These are phyloP conservation scores for Gymnosoma rotundatum DNA, from an alignment of 2,888 invertebrate species.

Conservation along the genomic window DNA sequence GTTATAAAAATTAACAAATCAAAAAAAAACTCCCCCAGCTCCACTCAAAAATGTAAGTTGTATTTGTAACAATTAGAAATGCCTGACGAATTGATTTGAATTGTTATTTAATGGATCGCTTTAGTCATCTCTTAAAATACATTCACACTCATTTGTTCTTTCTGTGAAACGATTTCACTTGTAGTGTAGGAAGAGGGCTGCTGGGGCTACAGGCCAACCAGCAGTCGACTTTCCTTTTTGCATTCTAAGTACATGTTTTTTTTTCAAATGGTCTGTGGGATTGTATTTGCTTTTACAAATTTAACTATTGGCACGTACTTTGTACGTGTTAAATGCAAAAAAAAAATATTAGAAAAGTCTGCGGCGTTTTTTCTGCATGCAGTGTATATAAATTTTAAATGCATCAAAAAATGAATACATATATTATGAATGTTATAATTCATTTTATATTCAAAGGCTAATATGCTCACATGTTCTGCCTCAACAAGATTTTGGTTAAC, in stretches of 20 bases:
- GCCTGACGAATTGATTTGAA: slow-evolving; percentile 37
- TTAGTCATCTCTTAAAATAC: slow-evolving; percentile 33
- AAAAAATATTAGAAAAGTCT: slow-evolving; percentile 44
- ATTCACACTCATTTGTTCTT: background rate
- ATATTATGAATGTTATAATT: background rate
- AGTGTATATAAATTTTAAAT: slow-evolving; percentile 19
- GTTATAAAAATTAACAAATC: background rate
- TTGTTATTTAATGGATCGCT: slow-evolving; percentile 53
- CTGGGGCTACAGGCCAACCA: slow-evolving; percentile 3
- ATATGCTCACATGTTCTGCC: slow-evolving; percentile 21
- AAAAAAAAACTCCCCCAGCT: slow-evolving; percentile 31
- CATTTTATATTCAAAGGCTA: too few species aligned
- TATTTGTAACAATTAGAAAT: slow-evolving; percentile 61
- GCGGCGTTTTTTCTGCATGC: slow-evolving; percentile 14
- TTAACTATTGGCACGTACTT: slow-evolving; percentile 67
- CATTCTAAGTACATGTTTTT: slow-evolving; percentile 12
- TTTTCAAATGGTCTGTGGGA: slow-evolving; percentile 24
- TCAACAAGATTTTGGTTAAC: slow-evolving; percentile 29
- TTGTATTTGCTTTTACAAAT: slow-evolving; percentile 36
- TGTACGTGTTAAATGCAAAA: slow-evolving; percentile 63
- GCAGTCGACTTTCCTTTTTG: slow-evolving; percentile 1
- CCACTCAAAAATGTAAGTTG: slow-evolving; percentile 1
- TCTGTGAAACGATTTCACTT: background rate
- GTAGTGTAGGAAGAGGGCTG: background rate
- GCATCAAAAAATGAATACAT: slow-evolving; percentile 2